phyloP scores from a whole-genome alignment of 2,797 vertebrate genomes.

The Masticophis lateralis region DNA sequence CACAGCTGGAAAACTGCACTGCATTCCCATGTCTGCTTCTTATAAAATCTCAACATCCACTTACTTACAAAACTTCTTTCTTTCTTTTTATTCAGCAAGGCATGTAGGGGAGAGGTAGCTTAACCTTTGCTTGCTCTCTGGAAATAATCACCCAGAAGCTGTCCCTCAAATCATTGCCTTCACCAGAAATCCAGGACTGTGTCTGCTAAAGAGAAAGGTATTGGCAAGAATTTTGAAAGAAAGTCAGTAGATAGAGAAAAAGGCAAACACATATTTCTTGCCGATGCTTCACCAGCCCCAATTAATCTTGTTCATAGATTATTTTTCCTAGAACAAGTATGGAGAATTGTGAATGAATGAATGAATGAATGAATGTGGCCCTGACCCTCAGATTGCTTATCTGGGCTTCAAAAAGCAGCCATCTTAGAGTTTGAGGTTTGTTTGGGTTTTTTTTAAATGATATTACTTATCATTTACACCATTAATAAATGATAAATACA shows the following conservation, averaged over 20 bases:
- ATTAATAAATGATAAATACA: background rate
- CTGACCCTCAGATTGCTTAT: background rate
- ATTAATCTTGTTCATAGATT: background rate
- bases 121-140: background rate
- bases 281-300: background rate
- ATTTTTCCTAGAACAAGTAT: background rate
- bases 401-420: background rate
- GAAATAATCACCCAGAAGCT: background rate
- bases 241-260: background rate
- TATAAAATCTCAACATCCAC: background rate
- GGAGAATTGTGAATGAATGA: background rate
- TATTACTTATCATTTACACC: background rate
- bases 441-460: background rate
- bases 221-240: background rate
- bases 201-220: background rate
- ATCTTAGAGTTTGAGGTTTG: background rate
- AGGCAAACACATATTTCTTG: background rate
- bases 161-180: background rate
- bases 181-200: background rate
- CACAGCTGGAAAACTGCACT: background rate
- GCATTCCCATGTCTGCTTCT: background rate
- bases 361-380: background rate
- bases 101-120: background rate
- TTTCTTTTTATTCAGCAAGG: background rate
- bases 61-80: background rate